phyloP scores from a whole-genome alignment of 2,888 invertebrate species.

The Meteorus colon region DNA sequence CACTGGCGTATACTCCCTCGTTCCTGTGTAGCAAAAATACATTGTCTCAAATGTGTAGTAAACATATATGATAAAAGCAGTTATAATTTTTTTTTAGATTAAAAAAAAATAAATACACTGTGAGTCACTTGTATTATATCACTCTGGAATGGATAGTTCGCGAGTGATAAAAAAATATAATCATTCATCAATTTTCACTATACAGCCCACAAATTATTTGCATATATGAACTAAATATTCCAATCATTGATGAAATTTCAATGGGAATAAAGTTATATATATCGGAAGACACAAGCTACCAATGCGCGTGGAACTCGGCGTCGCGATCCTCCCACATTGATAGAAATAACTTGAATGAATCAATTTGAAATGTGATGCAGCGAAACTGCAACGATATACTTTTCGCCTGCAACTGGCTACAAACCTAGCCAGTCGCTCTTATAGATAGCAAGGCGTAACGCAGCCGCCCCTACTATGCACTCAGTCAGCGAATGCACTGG shows the following conservation, averaged over 20 bases:
- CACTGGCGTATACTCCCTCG: not conserved
- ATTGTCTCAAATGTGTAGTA: not conserved
- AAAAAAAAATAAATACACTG: too few species aligned
- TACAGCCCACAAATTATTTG: too few species aligned
- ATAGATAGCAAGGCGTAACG: constrained; percentile 31
- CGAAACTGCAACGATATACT: constrained; percentile 38
- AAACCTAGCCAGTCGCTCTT: constrained; percentile 17
- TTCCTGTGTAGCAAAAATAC: not conserved
- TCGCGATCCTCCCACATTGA: not conserved
- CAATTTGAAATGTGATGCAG: not conserved
- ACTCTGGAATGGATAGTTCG: too few species aligned
- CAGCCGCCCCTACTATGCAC: constrained; percentile 7
- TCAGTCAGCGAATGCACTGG: constrained; percentile 1
- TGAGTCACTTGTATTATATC: too few species aligned
- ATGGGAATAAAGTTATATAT: too few species aligned
- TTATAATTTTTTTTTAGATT: not conserved
- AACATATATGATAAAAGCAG: not conserved
- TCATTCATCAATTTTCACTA: too few species aligned
- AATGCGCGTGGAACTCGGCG: too few species aligned
- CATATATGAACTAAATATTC: too few species aligned
- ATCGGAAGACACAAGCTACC: too few species aligned
- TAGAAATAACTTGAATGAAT: not conserved
- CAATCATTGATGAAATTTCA: too few species aligned
- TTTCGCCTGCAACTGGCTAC: constrained; percentile 41
- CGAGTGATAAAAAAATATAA: too few species aligned